Evolutionary conservation across 2,888 invertebrate genomes (phyloP), one percentile per base, ranked within the genome.

Genomic region (Macrophya alboannulata): DNA sequence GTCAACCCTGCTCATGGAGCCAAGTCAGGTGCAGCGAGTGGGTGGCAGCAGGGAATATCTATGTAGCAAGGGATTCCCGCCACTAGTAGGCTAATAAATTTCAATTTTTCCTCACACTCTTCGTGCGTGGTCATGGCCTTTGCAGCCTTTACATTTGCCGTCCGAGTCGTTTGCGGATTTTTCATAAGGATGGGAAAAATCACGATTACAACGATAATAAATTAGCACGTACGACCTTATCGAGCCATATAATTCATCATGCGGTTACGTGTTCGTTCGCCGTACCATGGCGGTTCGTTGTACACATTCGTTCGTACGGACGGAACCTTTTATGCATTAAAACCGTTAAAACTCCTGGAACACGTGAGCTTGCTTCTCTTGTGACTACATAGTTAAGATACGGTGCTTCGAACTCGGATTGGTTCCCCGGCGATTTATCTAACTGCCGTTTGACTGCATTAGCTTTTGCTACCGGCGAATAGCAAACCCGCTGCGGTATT

Each of bases 221-320:
- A 92, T 92, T 91, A 92, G 90, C 91, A 90, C 90, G 87, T 90
- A 91, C 91, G 92, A 92, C 91, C 92, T 92, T 92, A 92, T 92
- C 92, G 92, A 90, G 90, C 89, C 90, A 90, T 91, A 92, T 92
- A 92, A 92, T 92, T 92, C 92, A 92, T 92, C 92, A 92, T 89
- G 88, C 87, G 87, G 88, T 89, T 91, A 92, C 91, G 90, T 91
- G 90, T 87, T 86, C 88, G 90, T 87, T 86, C 88, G 85, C 86
- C 86, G 86, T 83, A 83, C 68, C 31, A 31, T 3, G 48, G 55
- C 85, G 84, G 86, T 87, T 65, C 79, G 84, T 86, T 87, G 83
- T 84, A 87, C 85, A 84, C 87, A 86, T 84, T 84, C 82, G 45
- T 84, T 84, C 85, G 84, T 86, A 85, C 74, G 59, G 76, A 79